Conservation (phyloP, 2,888 invertebrate genomes). For the Eilema griseolum region DNA sequence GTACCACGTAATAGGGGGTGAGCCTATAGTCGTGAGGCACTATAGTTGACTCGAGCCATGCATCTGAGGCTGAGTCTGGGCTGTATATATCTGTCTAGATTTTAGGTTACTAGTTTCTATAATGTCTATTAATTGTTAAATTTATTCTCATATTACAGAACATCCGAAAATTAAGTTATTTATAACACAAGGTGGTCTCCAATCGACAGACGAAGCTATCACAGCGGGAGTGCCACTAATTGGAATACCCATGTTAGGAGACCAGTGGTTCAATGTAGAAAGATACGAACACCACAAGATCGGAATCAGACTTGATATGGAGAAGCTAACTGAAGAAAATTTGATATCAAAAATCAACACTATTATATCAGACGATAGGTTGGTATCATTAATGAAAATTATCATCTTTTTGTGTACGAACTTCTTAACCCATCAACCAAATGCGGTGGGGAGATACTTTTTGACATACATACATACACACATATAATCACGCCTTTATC, state of each 20-base stretch:
- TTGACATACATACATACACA: too few relatives aligned
- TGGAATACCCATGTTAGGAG: constrained; percentile 66
- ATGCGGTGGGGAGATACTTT: too few relatives aligned
- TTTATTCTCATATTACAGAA: constrained; percentile 35
- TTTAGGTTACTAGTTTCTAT: neutral
- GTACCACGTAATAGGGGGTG: too few relatives aligned
- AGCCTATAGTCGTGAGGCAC: too few relatives aligned
- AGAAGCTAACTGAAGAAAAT: constrained; percentile 10
- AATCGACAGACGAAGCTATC: constrained; percentile 74
- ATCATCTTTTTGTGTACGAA: too few relatives aligned
- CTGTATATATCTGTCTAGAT: fast-evolving
- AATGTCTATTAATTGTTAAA: neutral
- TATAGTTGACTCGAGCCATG: too few relatives aligned
- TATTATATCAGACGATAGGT: constrained; percentile 20
- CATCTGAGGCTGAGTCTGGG: too few relatives aligned
- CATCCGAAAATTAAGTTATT: constrained; percentile 78
- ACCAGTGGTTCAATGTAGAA: constrained; percentile 70
- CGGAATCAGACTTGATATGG: constrained; percentile 25
- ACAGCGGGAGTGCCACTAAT: constrained; percentile 68
- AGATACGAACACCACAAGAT: constrained; percentile 40
- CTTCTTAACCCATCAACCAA: too few relatives aligned
- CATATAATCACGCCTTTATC: too few relatives aligned
- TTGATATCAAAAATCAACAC: constrained; percentile 17
- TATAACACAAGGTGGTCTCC: constrained; percentile 76
- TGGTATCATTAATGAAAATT: neutral